Evolutionary conservation across 2,797 vertebrate species (phyloP), one percentile per base, ranked within the genome.

Genomic region (Lemur catta): DNA sequence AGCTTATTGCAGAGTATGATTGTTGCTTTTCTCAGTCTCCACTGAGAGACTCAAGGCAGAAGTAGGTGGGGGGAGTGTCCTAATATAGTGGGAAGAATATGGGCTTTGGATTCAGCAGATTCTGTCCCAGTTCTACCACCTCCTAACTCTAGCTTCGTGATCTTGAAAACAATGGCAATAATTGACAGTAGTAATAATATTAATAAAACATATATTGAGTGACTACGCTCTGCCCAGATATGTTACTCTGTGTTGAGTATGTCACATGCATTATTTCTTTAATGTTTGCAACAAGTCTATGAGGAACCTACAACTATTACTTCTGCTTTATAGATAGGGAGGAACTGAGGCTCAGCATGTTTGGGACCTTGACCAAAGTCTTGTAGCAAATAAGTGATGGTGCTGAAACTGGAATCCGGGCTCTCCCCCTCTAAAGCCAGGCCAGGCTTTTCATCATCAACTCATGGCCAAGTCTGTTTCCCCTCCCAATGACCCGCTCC

Each of bases 401-500:
- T 74, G 28, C 38, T 59, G 63, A 81, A 55, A 43, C 35, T 33
- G 48, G 61, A 85, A 72, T 80, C 33, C 4, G 43, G 41, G 52
- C 50, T 91, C 33, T 78, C 38, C 50, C 26, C 38, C 6, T 50
- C 48, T 55, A 38, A 26, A 65, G 20, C 67, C 11, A 69, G 18
- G 26, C 55, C 14, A 69, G 15, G 8, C 7, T 79, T 92, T 79
- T 35, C 81, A 46, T 72, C 0, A 43, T 41, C 59, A n/a, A 9
- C 75, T 46, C 46, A 55, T 46, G 8, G 38, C n/a, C 65, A 84
- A 0, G 52, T 79, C 50, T 33, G 3, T 79, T 78, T 72, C 22
- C 10, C 7, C 41, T 9, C 14, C 4, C 5, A 4, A 9, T 3
- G 18, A 43, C 41, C 17, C 0, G 3, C 13, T n/a, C 6, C 5